Conservation (phyloP, 2,888 invertebrate species). For the Julus scandinavius region DNA sequence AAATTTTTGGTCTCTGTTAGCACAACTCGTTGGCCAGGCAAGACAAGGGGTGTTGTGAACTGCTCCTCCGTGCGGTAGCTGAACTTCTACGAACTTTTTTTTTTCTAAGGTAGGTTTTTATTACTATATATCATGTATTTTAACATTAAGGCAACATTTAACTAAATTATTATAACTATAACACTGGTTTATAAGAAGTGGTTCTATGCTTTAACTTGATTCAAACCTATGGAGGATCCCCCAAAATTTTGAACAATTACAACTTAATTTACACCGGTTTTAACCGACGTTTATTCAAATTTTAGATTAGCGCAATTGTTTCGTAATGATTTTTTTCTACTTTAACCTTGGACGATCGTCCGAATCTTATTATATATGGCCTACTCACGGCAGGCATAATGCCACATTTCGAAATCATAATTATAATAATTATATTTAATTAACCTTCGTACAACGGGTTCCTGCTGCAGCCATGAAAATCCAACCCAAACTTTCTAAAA, state of each 20-base stretch:
- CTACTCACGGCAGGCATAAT: neutral
- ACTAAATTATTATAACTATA: too few species aligned
- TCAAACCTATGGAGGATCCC: too few species aligned
- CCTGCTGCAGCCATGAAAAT: neutral
- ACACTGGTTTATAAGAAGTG: too few species aligned
- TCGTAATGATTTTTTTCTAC: neutral
- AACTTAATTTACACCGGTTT: neutral
- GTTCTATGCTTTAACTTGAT: too few species aligned
- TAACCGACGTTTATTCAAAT: neutral
- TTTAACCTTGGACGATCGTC: neutral
- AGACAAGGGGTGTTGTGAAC: neutral
- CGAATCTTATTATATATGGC: neutral
- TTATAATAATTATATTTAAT: neutral
- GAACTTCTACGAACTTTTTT: conserved; percentile 3
- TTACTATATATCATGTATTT: too few species aligned
- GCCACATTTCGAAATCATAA: neutral
- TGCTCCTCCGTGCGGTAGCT: neutral
- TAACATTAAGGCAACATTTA: too few species aligned
- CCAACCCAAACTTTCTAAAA: neutral
- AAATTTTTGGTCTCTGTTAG: conserved; percentile 24
- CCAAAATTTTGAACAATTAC: too few species aligned
- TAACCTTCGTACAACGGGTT: neutral
- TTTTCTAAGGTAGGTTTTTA: neutral
- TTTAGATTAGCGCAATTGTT: neutral
- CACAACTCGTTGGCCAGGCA: conserved; percentile 1